phyloP scores from a whole-genome alignment of 2,113 vertebrate genomes.

The Ochotona princeps region DNA sequence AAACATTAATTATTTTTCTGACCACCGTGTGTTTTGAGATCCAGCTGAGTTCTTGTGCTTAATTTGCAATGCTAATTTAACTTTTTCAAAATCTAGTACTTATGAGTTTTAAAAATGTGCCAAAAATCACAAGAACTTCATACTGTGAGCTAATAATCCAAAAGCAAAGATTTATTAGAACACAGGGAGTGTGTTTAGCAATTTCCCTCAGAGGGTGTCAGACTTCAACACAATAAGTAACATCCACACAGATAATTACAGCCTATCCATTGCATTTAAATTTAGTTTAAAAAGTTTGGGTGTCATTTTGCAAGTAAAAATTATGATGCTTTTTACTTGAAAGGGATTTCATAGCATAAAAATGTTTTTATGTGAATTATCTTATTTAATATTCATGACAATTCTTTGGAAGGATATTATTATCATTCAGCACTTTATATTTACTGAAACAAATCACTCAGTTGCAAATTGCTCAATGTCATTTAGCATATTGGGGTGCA shows the following conservation, averaged over 20 bases:
- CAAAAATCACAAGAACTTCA: conserved; percentile 55
- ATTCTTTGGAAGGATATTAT: not conserved
- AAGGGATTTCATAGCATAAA: not conserved
- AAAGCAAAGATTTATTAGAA: conserved; percentile 25
- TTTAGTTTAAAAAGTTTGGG: conserved; percentile 17
- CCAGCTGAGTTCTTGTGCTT: not conserved
- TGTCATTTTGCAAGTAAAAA: not conserved
- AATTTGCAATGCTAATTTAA: conserved; percentile 55
- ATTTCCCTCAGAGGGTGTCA: not conserved
- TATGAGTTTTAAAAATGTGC: conserved; percentile 39
- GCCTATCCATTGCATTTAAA: conserved; percentile 39
- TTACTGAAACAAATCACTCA: not conserved
- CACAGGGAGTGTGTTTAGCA: not conserved
- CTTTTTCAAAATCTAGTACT: not conserved
- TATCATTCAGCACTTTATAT: not conserved
- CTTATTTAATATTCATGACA: not conserved
- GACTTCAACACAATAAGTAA: conserved; percentile 8
- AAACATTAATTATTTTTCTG: conserved; percentile 25
- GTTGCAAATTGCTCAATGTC: not conserved
- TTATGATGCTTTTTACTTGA: not conserved
- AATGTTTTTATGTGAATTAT: not conserved
- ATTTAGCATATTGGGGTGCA: not conserved
- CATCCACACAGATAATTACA: not conserved
- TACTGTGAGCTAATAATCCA: conserved; percentile 33
- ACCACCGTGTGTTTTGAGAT: not conserved